Base-by-base conservation (phyloP, 2,888 invertebrate genomes). In the Caprella mutica region DNA sequence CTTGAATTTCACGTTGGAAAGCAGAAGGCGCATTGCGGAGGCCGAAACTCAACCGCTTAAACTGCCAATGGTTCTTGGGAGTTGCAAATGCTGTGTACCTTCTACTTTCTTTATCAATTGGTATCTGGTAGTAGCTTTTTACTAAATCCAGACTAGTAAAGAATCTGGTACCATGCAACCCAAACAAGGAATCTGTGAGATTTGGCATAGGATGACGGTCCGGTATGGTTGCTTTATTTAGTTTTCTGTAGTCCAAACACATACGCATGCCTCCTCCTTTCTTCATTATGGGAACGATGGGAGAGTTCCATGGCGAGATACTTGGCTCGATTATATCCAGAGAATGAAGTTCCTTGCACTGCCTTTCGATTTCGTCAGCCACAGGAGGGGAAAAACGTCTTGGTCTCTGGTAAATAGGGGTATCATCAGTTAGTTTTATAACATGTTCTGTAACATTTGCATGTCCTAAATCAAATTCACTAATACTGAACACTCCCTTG, bases 91-190 rank as follows among this genome's bases (percentile, higher is more conserved):
- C 40, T 8, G 40, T 40, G 17, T 19, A 6, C 17, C 21, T 21
- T 40, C 21, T 43, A n/a, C 43, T 43, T 17, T 43, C 14, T 5
- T 43, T 26, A 43, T 43, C 43, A 8, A 21, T 23, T 9, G 40
- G 40, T n/a, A 40, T 40, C 21, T 40, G 40, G n/a, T 40, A 40
- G 21, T 19, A 40, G 8, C 43, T 17, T 5, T 26, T 14, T n/a
- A 43, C 50, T 3, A 50, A 21, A 21, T 50, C 50, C 29, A 50
- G 29, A 21, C 33, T 50, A 19, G 50, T 50, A n/a, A 50, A 50
- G n/a, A 26, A 30, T 29, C 33, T 50, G 17, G 33, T 33, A 19
- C 50, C 50, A 33, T 30, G 50, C 4, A 50, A 33, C 2, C 50
- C 50, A 50, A 50, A 50, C 14, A 50, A 29, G 19, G 50, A 50